phyloP scores from a whole-genome alignment of 1,140 invertebrate genomes.

The Eupristina koningsbergeri region DNA sequence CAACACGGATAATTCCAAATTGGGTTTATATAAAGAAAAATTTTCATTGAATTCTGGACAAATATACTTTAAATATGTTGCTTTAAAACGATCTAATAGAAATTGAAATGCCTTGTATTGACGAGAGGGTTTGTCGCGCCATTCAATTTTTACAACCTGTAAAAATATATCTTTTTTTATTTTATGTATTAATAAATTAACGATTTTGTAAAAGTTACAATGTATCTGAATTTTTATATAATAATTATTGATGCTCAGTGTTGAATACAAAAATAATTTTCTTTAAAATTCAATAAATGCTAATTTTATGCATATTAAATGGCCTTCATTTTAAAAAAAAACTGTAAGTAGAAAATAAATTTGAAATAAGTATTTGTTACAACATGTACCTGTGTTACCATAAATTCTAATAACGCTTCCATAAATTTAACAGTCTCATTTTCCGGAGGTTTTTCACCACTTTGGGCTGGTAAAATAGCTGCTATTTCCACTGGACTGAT shows the following conservation, averaged over 20 bases:
- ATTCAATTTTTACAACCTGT: slow-evolving; percentile 89
- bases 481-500: slow-evolving; percentile 86
- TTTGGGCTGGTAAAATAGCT: slow-evolving; percentile 87
- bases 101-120: slow-evolving; percentile 91
- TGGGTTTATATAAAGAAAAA: slow-evolving; percentile 90
- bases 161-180: slow-evolving; percentile 35
- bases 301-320: too few species aligned
- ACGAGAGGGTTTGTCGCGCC: slow-evolving; percentile 86
- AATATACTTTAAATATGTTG: slow-evolving; percentile 91
- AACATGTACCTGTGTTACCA: slow-evolving; percentile 84
- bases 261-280: too few species aligned
- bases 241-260: too few species aligned
- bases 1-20: slow-evolving; percentile 80
- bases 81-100: slow-evolving; percentile 92
- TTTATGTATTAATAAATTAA: background rate
- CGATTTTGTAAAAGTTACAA: too few species aligned
- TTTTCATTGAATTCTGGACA: slow-evolving; percentile 90
- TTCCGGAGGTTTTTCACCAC: slow-evolving; percentile 90
- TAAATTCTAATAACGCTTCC: slow-evolving; percentile 90
- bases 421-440: slow-evolving; percentile 91
- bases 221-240: too few species aligned
- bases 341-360: too few species aligned
- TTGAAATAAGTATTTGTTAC: background rate
- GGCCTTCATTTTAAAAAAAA: too few species aligned
- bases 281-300: too few species aligned